Evolutionary conservation across 92 coral and sea anemone genomes (phyloP).

Genomic region (Pocillopora meandrina): DNA sequence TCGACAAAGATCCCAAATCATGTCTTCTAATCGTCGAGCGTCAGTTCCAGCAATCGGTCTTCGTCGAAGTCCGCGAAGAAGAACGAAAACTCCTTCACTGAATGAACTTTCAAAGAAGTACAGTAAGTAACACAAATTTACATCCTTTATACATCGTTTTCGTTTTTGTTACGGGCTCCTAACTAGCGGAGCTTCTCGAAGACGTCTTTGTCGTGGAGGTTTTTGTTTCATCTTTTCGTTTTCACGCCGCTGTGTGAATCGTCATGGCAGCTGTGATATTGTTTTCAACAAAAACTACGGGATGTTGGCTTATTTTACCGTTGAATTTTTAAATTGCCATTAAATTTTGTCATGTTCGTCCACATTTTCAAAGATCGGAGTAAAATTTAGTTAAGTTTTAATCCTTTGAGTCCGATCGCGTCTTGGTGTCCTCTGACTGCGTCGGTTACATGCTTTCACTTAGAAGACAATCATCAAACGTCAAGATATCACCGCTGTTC

Average conservation of each 20-base stretch:
- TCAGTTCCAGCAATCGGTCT: conserved; percentile 48
- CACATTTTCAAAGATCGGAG: no score
- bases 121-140: conserved; percentile 62
- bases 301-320: neutral
- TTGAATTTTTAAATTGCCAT: neutral
- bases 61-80: conserved; percentile 86
- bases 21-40: conserved; percentile 76
- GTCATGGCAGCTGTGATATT: neutral
- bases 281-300: neutral
- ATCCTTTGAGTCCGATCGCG: no score
- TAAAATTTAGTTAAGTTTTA: no score
- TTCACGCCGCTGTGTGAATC: neutral
- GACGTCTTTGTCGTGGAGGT: neutral
- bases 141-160: neutral
- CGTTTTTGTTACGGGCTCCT: neutral
- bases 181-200: neutral
- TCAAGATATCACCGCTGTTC: no score
- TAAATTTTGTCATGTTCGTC: neutral
- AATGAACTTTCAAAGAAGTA: conserved; percentile 90
- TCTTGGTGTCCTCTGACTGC: no score
- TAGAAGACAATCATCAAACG: no score
- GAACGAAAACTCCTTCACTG: conserved; percentile 96
- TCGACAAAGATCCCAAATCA: conserved; percentile 4
- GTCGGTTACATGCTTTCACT: no score
- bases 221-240: conserved; percentile 15